phyloP scores from a whole-genome alignment of 2,113 vertebrate genomes.

The Tragelaphus imberbis region DNA sequence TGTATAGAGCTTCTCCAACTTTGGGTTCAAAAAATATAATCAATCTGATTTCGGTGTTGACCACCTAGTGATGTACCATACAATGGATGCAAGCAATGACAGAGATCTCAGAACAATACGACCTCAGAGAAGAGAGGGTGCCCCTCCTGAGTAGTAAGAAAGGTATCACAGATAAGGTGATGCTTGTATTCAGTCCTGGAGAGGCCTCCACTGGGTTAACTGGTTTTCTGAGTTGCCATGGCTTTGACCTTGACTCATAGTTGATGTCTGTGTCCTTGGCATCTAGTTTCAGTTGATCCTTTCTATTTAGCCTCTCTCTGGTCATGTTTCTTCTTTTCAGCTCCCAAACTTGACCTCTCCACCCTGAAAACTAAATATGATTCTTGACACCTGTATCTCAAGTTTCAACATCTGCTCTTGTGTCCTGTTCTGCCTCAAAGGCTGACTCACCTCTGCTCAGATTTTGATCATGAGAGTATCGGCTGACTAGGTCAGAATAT shows the following conservation, averaged over 20 bases:
- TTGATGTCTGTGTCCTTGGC: background rate
- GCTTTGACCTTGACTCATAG: background rate
- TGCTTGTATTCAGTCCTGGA: background rate
- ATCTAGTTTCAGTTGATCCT: slow-evolving; percentile 10
- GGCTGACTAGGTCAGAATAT: background rate
- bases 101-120: background rate
- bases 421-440: background rate
- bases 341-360: slow-evolving; percentile 39
- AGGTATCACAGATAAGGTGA: background rate
- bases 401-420: background rate
- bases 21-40: too few species aligned
- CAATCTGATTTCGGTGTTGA: too few species aligned
- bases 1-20: too few species aligned
- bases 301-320: background rate
- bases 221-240: background rate
- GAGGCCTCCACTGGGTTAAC: background rate
- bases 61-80: too few species aligned
- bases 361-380: slow-evolving; percentile 18
- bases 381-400: slow-evolving; percentile 29
- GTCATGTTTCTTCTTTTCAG: slow-evolving; percentile 41
- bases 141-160: background rate
- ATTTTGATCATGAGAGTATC: background rate
- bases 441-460: background rate
- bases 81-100: background rate
- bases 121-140: background rate